Evolutionary conservation across 2,113 vertebrate genomes (phyloP).

Genomic region (Peromyscus maniculatus): DNA sequence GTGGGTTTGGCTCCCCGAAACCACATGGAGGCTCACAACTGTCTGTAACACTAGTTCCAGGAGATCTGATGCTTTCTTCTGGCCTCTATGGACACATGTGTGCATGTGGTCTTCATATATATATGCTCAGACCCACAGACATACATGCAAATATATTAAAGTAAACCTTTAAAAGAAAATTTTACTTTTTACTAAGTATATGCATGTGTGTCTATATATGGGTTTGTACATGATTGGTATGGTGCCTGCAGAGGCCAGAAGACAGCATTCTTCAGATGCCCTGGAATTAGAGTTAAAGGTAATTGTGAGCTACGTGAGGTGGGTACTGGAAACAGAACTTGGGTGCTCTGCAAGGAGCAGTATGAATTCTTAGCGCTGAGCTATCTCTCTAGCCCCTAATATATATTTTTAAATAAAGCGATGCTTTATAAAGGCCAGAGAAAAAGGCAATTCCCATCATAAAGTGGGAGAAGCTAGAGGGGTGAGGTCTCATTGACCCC

Average conservation of each 20-base stretch:
- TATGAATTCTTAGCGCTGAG: not conserved
- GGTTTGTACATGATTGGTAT: no score
- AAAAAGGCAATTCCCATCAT: not conserved
- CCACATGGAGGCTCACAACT: no score
- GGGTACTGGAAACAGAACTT: not conserved
- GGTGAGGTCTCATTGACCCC: not conserved
- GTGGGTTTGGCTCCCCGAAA: not conserved
- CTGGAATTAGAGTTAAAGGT: not conserved
- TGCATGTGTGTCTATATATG: not conserved
- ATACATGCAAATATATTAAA: not conserved
- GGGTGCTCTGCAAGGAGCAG: no score
- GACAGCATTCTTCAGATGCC: not conserved
- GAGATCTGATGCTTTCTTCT: not conserved
- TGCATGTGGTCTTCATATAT: not conserved
- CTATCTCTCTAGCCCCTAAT: not conserved
- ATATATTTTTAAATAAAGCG: not conserved
- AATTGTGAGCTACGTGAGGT: not conserved
- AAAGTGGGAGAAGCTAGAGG: not conserved
- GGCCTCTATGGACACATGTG: not conserved
- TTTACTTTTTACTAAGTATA: not conserved
- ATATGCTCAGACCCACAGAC: not conserved
- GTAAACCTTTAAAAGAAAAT: not conserved
- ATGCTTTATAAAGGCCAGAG: not conserved
- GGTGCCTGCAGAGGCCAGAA: not conserved
- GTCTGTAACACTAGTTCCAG: not conserved